Base-by-base conservation (phyloP, 2,113 vertebrate genomes). In the Micromys minutus region DNA sequence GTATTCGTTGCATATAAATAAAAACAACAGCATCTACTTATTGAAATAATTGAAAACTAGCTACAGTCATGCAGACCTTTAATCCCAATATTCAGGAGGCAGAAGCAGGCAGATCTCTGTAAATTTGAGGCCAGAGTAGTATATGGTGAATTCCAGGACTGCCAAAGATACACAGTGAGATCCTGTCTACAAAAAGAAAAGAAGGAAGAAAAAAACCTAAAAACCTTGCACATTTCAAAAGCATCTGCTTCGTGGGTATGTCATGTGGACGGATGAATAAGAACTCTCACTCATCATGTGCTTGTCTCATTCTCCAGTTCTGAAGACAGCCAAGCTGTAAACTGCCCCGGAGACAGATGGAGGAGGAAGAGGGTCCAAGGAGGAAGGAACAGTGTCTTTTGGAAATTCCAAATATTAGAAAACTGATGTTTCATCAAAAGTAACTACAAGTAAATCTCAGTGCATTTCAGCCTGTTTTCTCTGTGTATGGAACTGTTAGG, bases 221-320 rank as follows among this genome's bases (percentile, higher is more conserved):
- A 71, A 11, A 45, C 12, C 11, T 90, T 65, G 11, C 39, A 91
- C 84, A 67, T 71, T 95, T 76, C 52, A 22, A 77, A 87, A 72
- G 57, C 24, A 17, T 42, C 29, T 16, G 13, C 59, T 85, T 86
- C 55, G 5, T 15, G 50, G 15, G 5, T 50, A 17, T 84, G 84
- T 74, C 55, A 4, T 1, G 0, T 16, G 2, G 21, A 19, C 39
- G 50, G 81, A 15, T 39, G 50, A 86, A 21, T 21, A 26, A 39
- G 2, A 29, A 15, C 9, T 34, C 63, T 84, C 12, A 13, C 34
- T 61, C 21, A 9, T 39, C 29, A 0, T 0, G 0, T 0, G 21
- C 7, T 84, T 42, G 19, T 79, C 42, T 4, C 36, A 36, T 7
- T 50, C 57, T 75, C 29, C 83, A 57, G 22, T 57, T 79, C 67